Conservation (phyloP, 2,113 vertebrate genomes). For the Rhea pennata region DNA sequence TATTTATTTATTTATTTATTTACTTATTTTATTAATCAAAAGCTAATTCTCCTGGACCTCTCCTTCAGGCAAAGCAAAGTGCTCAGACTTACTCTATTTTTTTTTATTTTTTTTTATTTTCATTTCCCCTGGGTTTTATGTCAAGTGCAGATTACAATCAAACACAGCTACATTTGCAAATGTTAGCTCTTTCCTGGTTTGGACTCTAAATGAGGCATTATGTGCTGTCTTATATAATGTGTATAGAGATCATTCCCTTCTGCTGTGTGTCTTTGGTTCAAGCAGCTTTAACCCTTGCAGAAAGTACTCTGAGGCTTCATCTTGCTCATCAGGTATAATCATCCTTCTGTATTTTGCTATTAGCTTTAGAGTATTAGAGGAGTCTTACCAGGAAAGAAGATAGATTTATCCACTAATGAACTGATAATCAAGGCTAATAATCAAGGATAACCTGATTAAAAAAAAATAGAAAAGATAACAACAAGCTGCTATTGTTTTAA, state of each 20-base stretch:
- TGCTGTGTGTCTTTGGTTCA: background rate
- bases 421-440: background rate
- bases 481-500: no score
- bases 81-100: background rate
- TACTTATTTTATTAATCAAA: no score
- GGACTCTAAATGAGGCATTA: background rate
- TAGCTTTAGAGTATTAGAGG: conserved; percentile 12
- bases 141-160: no score
- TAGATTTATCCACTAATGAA: conserved; percentile 49
- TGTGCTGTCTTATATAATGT: background rate
- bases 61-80: background rate
- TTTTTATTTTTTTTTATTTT: background rate
- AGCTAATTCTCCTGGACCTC: no score
- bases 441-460: conserved; percentile 34
- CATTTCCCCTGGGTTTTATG: no score
- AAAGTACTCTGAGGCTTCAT: background rate
- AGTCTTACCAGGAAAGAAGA: conserved; percentile 14
- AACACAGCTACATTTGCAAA: background rate
- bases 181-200: background rate
- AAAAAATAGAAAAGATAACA: background rate
- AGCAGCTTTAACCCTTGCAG: conserved; percentile 10
- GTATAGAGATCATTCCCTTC: background rate
- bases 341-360: conserved; percentile 50
- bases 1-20: no score
- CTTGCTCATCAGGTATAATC: conserved; percentile 43